phyloP scores from a whole-genome alignment of 2,797 vertebrate species.

The Smutsia temminckii region DNA sequence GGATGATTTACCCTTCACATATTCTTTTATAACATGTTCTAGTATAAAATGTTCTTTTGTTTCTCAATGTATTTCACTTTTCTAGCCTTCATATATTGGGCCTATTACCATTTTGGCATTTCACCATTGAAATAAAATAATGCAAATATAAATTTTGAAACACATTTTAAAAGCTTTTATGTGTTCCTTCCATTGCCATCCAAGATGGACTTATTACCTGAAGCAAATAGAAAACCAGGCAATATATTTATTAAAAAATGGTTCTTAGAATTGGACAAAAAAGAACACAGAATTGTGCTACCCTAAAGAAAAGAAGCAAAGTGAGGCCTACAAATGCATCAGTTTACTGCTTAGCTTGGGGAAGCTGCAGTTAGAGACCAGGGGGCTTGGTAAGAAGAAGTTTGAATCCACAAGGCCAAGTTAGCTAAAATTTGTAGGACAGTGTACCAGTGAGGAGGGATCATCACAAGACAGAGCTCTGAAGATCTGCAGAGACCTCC shows the following conservation, averaged over 20 bases:
- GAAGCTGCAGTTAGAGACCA: background rate
- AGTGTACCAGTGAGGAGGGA: background rate
- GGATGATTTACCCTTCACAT: background rate
- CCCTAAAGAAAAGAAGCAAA: background rate
- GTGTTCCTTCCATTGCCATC: background rate
- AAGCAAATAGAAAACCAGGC: background rate
- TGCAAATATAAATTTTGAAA: background rate
- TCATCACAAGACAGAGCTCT: background rate
- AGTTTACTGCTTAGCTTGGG: background rate
- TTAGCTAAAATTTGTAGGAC: background rate
- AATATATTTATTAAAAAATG: background rate
- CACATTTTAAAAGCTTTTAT: background rate
- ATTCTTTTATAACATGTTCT: no score
- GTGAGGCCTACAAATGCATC: background rate
- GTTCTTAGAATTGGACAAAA: background rate
- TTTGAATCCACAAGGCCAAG: background rate
- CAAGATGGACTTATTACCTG: background rate
- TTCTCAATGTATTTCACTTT: background rate
- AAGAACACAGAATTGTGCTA: background rate
- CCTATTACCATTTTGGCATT: background rate
- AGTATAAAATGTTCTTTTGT: background rate
- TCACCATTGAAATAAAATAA: slow-evolving; percentile 35
- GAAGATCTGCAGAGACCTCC: background rate
- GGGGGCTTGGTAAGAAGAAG: background rate
- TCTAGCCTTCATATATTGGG: background rate